Evolutionary conservation across 1,140 invertebrate species (phyloP), one percentile per base, ranked within the genome.

Genomic region (Pseudomyrmex pallidus): DNA sequence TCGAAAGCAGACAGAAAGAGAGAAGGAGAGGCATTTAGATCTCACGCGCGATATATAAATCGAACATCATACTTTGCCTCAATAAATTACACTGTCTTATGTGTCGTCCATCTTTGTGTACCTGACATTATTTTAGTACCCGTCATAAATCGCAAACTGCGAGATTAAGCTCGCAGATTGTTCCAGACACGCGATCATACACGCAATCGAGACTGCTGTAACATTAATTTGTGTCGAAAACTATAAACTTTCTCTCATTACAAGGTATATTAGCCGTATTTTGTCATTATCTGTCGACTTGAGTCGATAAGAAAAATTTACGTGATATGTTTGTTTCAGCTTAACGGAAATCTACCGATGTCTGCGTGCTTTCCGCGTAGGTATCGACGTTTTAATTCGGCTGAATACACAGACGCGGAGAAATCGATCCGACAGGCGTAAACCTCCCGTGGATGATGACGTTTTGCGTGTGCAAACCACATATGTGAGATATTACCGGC

Each of bases 391-490:
- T 70, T 70, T 72, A 35, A 77, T 56, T 13, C 25, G 20, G 4
- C 9, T n/a, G 62, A 48, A 8, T 54, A 76, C 13, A 4, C 8
- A 66, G 22, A 76, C 57, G 22, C 8, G 35, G 35, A 50, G 7
- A 25, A 17, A 80, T 67, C 52, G 52, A 67, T 80, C 61, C n/a
- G 54, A 50, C 35, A 35, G 7, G 7, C 10, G n/a, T 72, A 80
- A 70, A 72, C 13, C 1, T 35, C 0, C 12, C 22, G 74, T 54
- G 15, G 35, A 70, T 25, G 70, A 59, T 70, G 50, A n/a, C 48
- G 35, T 35, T 35, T 7, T 7, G 35, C 4, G 35, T 35, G 17
- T 20, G 10, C 59, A n/a, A 22, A 20, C 13, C 22, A 10, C 48
- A 3, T 46, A n/a, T 20, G 44, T 61, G 35, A 35, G 35, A 46